Base-by-base conservation (phyloP, 2,113 vertebrate species). In the Trogon melanurus region DNA sequence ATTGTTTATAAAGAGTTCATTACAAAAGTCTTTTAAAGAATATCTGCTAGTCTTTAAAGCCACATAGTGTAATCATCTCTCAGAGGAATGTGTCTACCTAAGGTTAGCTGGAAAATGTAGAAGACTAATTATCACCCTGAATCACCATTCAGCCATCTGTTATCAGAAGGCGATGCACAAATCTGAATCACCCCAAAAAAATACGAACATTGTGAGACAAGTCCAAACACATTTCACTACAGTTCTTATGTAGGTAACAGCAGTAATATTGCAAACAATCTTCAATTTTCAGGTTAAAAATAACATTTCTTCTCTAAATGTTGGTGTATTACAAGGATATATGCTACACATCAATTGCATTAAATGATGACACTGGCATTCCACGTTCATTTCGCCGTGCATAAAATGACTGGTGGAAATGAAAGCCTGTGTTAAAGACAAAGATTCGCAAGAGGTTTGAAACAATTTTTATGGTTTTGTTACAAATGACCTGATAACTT, bases 21-120 rank as follows among this genome's bases (percentile, higher is more conserved):
- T 96, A 82, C 47, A 69, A 85, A 96, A 79, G 53, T 17, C 26
- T 96, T 94, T 86, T 91, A 80, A 79, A 92, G 29, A 88, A 83
- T 96, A 93, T 90, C 80, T 96, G 38, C 60, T 88, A 85, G 80
- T 78, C n/a, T 96, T 96, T 96, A 95, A 58, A 97, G 96, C 79
- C 11, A 3, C 82, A 62, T 70, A 82, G 47, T 32, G 29, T 93
- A 92, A 95, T 94, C 89, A 93, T 88, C 38, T 84, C 93, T 96
- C 96, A 91, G 66, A 96, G 64, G 80, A 94, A 57, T 86, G 10
- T 79, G 22, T 83, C 88, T 97, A 91, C 65, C 56, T 96, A 94
- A 96, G 64, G 60, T 97, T 96, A 97, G 88, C 90, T 69, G 23
- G 92, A 95, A 97, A 96, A 95, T 84, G 80, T 36, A 93, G 85